A percentile compares a stretch with the other conserved stretches of the same genome.
Evolutionary conservation across 2,113 vertebrate genomes (phyloP).

Genomic region (Ceyx melanurus): DNA sequence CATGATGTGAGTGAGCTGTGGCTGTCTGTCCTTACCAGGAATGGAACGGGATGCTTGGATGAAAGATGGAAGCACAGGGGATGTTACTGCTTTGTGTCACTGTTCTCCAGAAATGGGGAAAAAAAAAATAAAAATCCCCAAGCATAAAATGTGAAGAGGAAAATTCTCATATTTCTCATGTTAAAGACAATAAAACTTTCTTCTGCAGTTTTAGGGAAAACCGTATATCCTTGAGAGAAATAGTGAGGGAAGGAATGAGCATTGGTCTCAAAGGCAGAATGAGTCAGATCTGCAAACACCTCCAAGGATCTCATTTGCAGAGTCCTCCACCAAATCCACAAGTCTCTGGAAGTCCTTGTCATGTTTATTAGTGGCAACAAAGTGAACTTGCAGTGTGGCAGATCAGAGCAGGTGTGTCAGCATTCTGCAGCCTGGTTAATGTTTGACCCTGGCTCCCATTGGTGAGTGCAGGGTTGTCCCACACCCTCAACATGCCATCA

Average conservation of each 20-base stretch:
- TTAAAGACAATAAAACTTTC: background rate
- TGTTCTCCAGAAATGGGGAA: background rate
- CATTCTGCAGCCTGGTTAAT: background rate
- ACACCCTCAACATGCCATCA: accelerated
- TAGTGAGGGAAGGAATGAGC: background rate
- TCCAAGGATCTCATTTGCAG: background rate
- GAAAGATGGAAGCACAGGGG: background rate
- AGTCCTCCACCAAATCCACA: background rate
- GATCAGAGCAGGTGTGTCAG: background rate
- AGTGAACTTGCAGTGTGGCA: accelerated
- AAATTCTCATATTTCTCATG: background rate
- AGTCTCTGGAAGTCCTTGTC: background rate
- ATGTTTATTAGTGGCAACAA: accelerated
- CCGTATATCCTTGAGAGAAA: background rate
- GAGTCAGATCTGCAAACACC: background rate
- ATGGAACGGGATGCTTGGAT: background rate
- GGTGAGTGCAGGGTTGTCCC: accelerated
- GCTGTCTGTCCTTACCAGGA: background rate
- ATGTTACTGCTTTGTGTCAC: background rate
- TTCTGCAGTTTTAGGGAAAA: background rate
- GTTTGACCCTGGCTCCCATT: background rate
- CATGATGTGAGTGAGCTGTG: background rate
- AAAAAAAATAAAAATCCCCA: background rate
- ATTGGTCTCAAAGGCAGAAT: background rate
- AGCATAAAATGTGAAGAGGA: background rate